Evolutionary conservation across 2,113 vertebrate genomes (phyloP).

Genomic region (Mohoua ochrocephala): DNA sequence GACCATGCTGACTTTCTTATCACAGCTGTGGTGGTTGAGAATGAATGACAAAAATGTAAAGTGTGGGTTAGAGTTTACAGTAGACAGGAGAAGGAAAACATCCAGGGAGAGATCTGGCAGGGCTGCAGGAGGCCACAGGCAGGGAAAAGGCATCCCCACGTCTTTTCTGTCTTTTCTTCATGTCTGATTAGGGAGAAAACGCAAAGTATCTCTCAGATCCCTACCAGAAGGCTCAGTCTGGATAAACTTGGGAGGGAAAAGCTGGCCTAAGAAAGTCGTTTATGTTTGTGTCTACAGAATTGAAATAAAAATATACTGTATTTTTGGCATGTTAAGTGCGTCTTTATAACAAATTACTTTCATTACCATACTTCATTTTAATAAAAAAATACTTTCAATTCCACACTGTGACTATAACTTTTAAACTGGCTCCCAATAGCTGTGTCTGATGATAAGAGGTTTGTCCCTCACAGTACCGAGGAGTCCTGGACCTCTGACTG

Average conservation of each 20-base stretch:
- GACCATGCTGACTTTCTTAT: neutral
- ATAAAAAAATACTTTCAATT: neutral
- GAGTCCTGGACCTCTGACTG: neutral
- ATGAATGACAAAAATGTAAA: neutral
- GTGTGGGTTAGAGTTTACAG: neutral
- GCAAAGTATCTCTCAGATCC: neutral
- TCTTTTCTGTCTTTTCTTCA: neutral
- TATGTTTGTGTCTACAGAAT: neutral
- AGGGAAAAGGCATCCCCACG: neutral
- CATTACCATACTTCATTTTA: neutral
- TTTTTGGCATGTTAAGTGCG: neutral
- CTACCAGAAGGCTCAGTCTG: rapidly evolving
- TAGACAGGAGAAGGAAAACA: neutral
- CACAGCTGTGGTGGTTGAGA: neutral
- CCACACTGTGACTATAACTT: neutral
- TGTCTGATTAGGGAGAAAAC: neutral
- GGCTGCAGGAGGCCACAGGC: neutral
- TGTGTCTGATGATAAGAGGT: neutral
- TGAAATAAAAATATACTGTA: neutral
- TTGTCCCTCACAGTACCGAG: neutral
- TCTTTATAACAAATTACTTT: neutral
- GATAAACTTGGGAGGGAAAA: neutral
- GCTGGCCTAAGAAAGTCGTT: neutral
- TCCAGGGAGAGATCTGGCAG: neutral
- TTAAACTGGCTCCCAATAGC: neutral